Evolutionary conservation across 2,888 invertebrate genomes (phyloP).

Genomic region (Rosalia funebris): DNA sequence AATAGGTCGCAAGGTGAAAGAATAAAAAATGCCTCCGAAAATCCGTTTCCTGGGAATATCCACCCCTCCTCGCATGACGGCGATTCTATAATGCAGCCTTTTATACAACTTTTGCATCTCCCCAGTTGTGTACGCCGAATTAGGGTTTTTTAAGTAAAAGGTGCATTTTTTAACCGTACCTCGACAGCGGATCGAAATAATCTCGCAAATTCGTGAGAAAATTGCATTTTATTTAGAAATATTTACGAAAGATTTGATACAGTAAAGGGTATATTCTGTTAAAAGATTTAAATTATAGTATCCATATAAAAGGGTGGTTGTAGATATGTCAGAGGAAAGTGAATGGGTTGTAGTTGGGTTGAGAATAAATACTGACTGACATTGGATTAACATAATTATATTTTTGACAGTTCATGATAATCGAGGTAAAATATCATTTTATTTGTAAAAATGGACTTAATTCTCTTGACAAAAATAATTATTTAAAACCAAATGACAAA

Average conservation of each 20-base stretch:
- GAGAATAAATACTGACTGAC: no score
- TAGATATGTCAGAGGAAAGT: no score
- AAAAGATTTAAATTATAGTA: no score
- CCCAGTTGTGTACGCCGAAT: constrained; percentile 39
- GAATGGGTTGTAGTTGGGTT: no score
- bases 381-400: no score
- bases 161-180: constrained; percentile 33
- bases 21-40: constrained; percentile 45
- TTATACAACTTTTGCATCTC: constrained; percentile 45
- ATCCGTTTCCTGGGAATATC: constrained; percentile 51
- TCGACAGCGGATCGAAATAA: constrained; percentile 38
- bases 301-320: no score
- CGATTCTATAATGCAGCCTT: constrained; percentile 36
- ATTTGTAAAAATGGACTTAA: no score
- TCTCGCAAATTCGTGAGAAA: constrained; percentile 39
- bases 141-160: constrained; percentile 35
- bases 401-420: no score
- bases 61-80: constrained; percentile 30
- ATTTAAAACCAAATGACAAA: no score
- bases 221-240: constrained; percentile 26
- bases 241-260: constrained; percentile 33
- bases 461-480: no score
- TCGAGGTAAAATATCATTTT: no score
- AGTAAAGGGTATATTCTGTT: not conserved
- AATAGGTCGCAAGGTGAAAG: constrained; percentile 53